Base-by-base conservation (phyloP, 2,797 vertebrate species). In the Myotis vivesi region DNA sequence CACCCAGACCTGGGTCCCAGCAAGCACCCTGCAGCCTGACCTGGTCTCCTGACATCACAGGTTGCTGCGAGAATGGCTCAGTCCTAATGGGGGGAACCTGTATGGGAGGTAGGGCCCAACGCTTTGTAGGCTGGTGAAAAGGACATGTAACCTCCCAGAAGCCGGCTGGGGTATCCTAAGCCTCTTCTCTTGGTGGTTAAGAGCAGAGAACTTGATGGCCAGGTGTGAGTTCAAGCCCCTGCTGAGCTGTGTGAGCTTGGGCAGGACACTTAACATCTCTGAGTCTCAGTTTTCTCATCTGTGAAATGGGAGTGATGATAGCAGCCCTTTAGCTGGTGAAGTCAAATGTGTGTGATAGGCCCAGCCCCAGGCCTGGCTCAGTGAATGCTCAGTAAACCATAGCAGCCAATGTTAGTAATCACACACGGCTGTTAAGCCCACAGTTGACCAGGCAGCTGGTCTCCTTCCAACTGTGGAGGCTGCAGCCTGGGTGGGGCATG, bases 291-390 rank as follows among this genome's bases (percentile, higher is more conserved):
- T 73, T 92, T n/a, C 72, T 57, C 44, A 46, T 69, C 51, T 85
- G 41, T 68, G 59, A 91, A 30, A 49, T 51, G 20, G 13, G 41
- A 19, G 5, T 49, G n/a, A 23, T 30, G 30, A 33, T 3, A 38
- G 53, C 44, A 68, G 6, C 8, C 23, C 17, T 15, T 44, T 33
- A 46, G 30, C 51, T 33, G 16, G 71, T 36, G 3, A 57, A 55
- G 57, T 49, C 3, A 5, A 8, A 53, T 15, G 44, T 0, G 0
- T 0, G 0, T 41, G 20, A 36, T 0, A 19, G 46, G 20, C 33
- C 38, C 23, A 8, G 51, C 10, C 28, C 28, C 17, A 51, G 69
- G 10, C n/a, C 64, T 1, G 1, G 12, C 33, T 55, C n/a, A 5
- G 36, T 8, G 11, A 33, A 6, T 20, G 17, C 8, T 6, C 11